phyloP scores from a whole-genome alignment of 2,797 vertebrate genomes.

The Typhlichthys eigenmanni region DNA sequence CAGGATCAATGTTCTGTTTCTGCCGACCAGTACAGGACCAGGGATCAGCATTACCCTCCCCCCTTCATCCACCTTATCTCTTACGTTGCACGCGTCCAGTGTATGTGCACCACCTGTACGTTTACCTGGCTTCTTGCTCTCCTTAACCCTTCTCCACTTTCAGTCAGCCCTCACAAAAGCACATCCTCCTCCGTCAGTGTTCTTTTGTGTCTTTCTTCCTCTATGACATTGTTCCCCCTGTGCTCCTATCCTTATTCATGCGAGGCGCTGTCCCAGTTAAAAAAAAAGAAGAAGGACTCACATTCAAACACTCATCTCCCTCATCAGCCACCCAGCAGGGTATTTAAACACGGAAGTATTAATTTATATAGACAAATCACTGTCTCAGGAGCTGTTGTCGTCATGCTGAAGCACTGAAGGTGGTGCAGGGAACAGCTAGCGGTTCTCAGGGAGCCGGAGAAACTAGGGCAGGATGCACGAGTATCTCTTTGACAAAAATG shows the following conservation, averaged over 20 bases:
- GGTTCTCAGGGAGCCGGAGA: constrained; percentile 44
- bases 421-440: constrained; percentile 55
- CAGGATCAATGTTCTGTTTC: constrained; percentile 81
- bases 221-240: constrained; percentile 1
- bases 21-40: constrained; percentile 67
- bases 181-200: constrained; percentile 39
- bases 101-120: constrained; percentile 16
- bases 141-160: constrained; percentile 57
- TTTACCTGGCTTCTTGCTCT: constrained; percentile 59
- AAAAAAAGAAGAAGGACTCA: background rate
- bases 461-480: constrained; percentile 60
- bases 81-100: background rate
- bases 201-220: constrained; percentile 16
- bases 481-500: constrained; percentile 62
- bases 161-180: constrained; percentile 64
- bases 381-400: constrained; percentile 46
- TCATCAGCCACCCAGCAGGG: constrained; percentile 38
- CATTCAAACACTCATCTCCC: constrained; percentile 18
- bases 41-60: constrained; percentile 72
- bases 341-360: constrained; percentile 50
- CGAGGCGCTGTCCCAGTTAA: constrained; percentile 10
- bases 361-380: constrained; percentile 59
- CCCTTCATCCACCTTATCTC: constrained; percentile 33
- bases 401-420: constrained; percentile 45
- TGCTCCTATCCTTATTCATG: background rate